A percentile compares a stretch with the other conserved stretches of the same genome.
Conservation (phyloP, 2,888 invertebrate genomes). For the Luperina nickerlii region DNA sequence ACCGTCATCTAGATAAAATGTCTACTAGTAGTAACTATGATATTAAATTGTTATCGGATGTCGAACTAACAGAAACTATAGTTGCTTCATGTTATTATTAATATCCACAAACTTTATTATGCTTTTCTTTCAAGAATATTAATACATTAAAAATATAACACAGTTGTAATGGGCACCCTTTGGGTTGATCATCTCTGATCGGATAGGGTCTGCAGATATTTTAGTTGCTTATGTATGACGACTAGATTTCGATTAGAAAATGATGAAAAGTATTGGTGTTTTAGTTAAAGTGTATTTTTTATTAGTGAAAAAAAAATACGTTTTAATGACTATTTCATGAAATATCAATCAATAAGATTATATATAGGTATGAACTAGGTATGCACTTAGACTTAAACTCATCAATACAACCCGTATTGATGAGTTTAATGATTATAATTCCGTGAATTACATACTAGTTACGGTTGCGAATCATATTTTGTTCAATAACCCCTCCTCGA, state of each 20-base stretch:
- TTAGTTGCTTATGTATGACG: background rate
- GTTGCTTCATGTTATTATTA: constrained; percentile 4
- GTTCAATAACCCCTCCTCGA: no score
- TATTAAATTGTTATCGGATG: constrained; percentile 29
- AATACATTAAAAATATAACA: constrained; percentile 16
- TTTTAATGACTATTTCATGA: no score
- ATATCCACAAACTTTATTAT: constrained; percentile 16
- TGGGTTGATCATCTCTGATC: constrained; percentile 13
- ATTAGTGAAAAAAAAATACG: no score
- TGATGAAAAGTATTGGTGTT: no score
- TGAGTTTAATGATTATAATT: no score
- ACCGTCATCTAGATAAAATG: constrained; percentile 13
- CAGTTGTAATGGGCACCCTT: background rate
- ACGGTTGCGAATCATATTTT: no score
- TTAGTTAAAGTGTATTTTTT: no score
- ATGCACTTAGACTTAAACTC: no score
- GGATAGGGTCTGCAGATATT: background rate
- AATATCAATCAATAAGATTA: no score
- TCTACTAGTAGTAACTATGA: background rate
- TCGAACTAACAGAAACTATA: constrained; percentile 21
- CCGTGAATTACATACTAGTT: no score
- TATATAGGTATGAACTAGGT: no score
- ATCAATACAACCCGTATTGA: no score
- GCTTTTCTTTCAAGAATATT: constrained; percentile 18
- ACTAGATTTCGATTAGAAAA: background rate